Evolutionary conservation across 2,113 vertebrate species (phyloP), one percentile per base, ranked within the genome.

Genomic region (Vicugna pacos): DNA sequence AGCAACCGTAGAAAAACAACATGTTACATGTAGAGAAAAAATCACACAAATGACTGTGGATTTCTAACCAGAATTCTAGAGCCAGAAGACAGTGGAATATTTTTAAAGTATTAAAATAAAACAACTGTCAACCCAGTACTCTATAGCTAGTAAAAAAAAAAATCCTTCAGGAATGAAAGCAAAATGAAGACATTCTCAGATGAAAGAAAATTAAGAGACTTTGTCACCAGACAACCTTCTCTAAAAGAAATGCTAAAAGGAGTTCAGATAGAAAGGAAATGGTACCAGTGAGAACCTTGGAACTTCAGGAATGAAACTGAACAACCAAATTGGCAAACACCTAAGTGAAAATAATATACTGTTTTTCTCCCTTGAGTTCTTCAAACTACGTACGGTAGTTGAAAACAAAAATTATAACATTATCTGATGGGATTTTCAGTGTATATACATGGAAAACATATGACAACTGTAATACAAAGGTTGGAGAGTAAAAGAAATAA

Each of bases 41-140:
- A 38, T 16, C 3, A n/a, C 3, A 32, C 9, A 2, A 65, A 85
- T 56, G 42, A 32, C 56, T 62, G 10, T 8, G 11, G 42, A 54
- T 88, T 76, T 72, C 70, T 60, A 69, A 77, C 32, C 60, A 46
- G 14, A 79, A 67, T 35, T 42, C 75, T 14, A 52, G 19, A 69
- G 50, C 10, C 67, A 73, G 20, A 70, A 79, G 35, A 84, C 77
- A 70, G 11, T 32, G 14, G 72, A 84, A 89, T 8, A 54, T 38
- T 54, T 87, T 92, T 88, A 69, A 92, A 73, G 14, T 64, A 70
- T 32, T 13, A 19, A 56, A 88, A 85, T 42, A 85, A 84, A 80
- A 85, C 28, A 76, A 32, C 19, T 70, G 42, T 82, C 46, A 48
- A 30, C 20, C 32, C 42, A 82, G 69, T 67, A 32, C 91, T 94